These are phyloP conservation scores for Orthosia gracilis DNA, from an alignment of 2,888 invertebrate species.

Conservation along the genomic window DNA sequence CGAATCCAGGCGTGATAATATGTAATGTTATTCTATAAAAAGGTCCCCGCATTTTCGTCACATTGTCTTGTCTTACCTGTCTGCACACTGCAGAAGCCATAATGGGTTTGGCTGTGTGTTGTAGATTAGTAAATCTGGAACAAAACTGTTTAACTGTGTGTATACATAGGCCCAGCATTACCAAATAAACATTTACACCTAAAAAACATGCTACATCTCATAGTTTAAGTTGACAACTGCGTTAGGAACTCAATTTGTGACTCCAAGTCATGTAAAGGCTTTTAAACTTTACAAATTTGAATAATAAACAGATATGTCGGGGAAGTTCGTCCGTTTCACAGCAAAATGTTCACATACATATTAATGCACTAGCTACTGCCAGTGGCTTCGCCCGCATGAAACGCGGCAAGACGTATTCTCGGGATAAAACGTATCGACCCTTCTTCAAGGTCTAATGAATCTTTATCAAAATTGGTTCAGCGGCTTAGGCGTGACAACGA, in stretches of 20 bases:
- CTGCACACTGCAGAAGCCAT: not conserved
- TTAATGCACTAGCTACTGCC: slow-evolving; percentile 27
- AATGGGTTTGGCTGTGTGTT: not conserved
- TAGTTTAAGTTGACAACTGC: slow-evolving; percentile 20
- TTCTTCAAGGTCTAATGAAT: too few relatives aligned
- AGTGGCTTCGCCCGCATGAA: too few relatives aligned
- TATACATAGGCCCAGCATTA: slow-evolving; percentile 17
- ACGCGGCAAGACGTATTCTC: too few relatives aligned
- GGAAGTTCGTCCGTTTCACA: slow-evolving; percentile 41
- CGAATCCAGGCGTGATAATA: too few relatives aligned
- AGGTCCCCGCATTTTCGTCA: not conserved
- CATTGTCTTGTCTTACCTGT: not conserved
- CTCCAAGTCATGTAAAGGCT: slow-evolving; percentile 23
- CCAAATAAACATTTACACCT: not conserved
- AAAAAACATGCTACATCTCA: not conserved
- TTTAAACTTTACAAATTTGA: slow-evolving; percentile 44
- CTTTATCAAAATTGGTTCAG: too few relatives aligned
- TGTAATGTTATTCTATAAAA: not conserved
- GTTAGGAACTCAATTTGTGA: slow-evolving; percentile 33
- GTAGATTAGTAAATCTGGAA: not conserved
- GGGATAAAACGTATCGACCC: too few relatives aligned
- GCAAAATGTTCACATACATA: slow-evolving; percentile 35
- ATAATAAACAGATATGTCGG: slow-evolving; percentile 42
- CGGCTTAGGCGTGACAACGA: too few relatives aligned
- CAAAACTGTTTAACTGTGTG: not conserved